Base-by-base conservation (phyloP, 2,888 invertebrate genomes). In the Drosophila yooni region DNA sequence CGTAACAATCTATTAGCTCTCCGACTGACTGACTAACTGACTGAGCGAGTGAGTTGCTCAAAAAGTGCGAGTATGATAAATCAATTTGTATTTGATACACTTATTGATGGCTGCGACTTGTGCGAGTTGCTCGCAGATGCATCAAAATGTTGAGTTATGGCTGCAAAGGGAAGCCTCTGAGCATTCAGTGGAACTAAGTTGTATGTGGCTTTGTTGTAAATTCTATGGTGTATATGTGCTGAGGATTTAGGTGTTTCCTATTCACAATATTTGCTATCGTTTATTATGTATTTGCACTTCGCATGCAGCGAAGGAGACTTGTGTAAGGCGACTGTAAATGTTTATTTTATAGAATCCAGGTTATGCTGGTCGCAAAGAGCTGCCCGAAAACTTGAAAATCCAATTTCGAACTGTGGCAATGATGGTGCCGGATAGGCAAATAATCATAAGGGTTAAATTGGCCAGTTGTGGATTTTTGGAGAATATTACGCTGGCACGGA, bases 351-450 rank as follows among this genome's bases (percentile, higher is more conserved):
- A 98, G 98, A 99, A 99, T 94, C 99, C 99, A 21, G 99, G 99
- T 0, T 99, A 99, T 92, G 99, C 99, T 34, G 99, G 99, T 0
- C 95, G 99, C 66, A 99, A 99, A 90, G 99, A 99, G 92, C 93
- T 99, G 56, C 99, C 99, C 0, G 99, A 99, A 94, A 99, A 99
- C 94, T 94, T 99, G 81, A 99, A 99, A 94, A 98, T 99, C 86
- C 99, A 99, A 93, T 99, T 99, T 93, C 96, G 99, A 63, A 98
- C 98, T 0, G 99, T 99, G 0, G 98, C 99, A 50, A 99, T 99
- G 99, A 99, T 99, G 99, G 99, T 99, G 21, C 99, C 99, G 0
- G 99, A 99, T 93, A 94, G 99, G 70, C 99, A 98, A 94, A 99
- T 99, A 90, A 99, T 99, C 89, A 99, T 99, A 81, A 94, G 99